Evolutionary conservation across 2,888 invertebrate genomes (phyloP).

Genomic region (Tridacna gigas): DNA sequence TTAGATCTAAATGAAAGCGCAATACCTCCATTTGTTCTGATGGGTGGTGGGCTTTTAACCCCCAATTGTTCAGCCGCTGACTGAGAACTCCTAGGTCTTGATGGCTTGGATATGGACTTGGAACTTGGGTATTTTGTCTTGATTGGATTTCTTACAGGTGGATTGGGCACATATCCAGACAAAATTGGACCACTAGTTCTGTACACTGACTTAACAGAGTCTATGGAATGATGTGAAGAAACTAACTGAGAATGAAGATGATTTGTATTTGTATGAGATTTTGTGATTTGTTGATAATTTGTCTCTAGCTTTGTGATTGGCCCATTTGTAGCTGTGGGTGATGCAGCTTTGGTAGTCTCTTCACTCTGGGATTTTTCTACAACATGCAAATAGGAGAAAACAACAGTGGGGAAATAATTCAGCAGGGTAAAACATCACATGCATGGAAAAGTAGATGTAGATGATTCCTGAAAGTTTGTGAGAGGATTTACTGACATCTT

Average conservation of each 20-base stretch:
- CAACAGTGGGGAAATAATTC: not conserved
- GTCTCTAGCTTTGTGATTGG: conserved; percentile 68
- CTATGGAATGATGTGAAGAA: conserved; percentile 39
- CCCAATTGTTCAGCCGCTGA: conserved; percentile 79
- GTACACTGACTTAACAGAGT: conserved; percentile 40
- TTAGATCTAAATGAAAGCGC: not conserved
- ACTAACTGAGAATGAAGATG: conserved; percentile 47
- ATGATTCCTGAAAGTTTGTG: too few species aligned
- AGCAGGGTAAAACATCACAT: conserved; percentile 1
- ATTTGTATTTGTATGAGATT: conserved; percentile 50
- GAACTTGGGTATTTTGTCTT: conserved; percentile 57
- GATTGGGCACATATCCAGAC: conserved; percentile 60
- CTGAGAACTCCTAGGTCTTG: conserved; percentile 64
- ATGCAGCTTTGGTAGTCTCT: conserved; percentile 52
- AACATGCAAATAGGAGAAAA: conserved; percentile 65
- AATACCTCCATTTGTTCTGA: conserved; percentile 69
- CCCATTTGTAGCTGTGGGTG: conserved; percentile 63
- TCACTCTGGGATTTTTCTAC: conserved; percentile 65
- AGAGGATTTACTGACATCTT: too few species aligned
- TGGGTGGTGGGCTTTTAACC: conserved; percentile 74
- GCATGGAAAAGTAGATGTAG: not conserved
- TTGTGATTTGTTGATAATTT: conserved; percentile 64
- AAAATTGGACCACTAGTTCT: conserved; percentile 55
- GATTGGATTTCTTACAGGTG: conserved; percentile 64
- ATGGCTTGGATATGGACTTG: conserved; percentile 29